These are phyloP conservation scores for Contarinia nasturtii DNA, from an alignment of 1,140 invertebrate species.

Conservation along the genomic window DNA sequence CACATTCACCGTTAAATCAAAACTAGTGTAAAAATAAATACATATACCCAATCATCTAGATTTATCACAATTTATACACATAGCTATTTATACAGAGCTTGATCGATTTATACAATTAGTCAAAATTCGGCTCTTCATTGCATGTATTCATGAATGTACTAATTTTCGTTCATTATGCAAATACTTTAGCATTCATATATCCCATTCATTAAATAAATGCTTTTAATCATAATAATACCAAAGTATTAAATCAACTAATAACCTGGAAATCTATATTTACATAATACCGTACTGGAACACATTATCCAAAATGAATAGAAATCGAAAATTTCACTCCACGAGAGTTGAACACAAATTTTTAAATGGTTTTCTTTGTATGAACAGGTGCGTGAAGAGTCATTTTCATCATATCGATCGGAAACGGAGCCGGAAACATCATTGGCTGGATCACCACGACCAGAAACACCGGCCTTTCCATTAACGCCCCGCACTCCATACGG, in stretches of 20 bases:
- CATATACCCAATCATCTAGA: too few species aligned
- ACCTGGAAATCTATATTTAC: not conserved
- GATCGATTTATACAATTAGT: too few species aligned
- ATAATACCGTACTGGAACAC: not conserved
- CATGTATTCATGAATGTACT: not conserved
- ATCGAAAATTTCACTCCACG: too few species aligned
- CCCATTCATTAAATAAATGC: not conserved
- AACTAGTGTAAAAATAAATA: too few species aligned
- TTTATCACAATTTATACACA: too few species aligned
- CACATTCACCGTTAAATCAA: too few species aligned
- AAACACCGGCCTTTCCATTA: slow-evolving; percentile 79
- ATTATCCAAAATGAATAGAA: not conserved
- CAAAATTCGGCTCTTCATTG: too few species aligned
- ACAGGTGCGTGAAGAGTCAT: slow-evolving; percentile 41
- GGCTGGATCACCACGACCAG: slow-evolving; percentile 38
- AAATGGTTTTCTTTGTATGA: slow-evolving; percentile 1
- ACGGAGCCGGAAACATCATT: slow-evolving; percentile 31
- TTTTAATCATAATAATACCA: not conserved
- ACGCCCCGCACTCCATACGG: slow-evolving; percentile 70
- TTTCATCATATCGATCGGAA: slow-evolving; percentile 35
- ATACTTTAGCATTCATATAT: not conserved
- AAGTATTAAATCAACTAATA: not conserved
- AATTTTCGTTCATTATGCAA: not conserved
- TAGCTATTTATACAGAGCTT: too few species aligned
- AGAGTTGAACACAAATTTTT: too few species aligned